Conservation (phyloP, 2,888 invertebrate species). For the Cantharis rufa region DNA sequence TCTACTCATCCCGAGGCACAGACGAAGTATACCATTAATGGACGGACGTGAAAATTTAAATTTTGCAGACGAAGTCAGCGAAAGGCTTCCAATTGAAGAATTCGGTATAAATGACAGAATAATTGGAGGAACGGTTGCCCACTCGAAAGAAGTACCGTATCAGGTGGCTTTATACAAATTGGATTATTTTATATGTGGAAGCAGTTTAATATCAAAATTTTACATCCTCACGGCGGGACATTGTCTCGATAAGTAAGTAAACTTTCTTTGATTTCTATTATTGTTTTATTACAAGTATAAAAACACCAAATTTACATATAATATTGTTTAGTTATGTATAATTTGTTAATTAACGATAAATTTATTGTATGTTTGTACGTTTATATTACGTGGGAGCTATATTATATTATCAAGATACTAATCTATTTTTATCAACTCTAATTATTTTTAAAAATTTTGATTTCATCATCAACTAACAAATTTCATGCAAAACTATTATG, state of each 20-base stretch:
- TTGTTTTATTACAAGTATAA: neutral
- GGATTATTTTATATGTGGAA: neutral
- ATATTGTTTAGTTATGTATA: neutral
- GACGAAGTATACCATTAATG: neutral
- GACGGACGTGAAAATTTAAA: neutral
- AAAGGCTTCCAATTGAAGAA: neutral
- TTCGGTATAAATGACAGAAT: neutral
- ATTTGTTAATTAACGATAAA: neutral
- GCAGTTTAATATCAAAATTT: conserved; percentile 1
- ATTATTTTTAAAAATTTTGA: neutral
- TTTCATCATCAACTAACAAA: neutral
- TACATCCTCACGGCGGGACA: conserved; percentile 3
- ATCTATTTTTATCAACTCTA: neutral
- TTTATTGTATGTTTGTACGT: neutral
- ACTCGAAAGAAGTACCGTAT: neutral
- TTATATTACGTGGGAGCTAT: neutral
- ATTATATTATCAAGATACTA: neutral
- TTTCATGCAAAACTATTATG: neutral
- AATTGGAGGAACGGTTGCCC: neutral
- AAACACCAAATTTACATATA: neutral
- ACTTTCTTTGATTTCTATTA: neutral
- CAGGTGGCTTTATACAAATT: conserved; percentile 6
- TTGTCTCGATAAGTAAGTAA: neutral
- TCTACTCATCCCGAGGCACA: neutral
- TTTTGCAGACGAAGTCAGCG: neutral